Conservation (phyloP, 2,797 vertebrate genomes). For the Rallus crepitans region DNA sequence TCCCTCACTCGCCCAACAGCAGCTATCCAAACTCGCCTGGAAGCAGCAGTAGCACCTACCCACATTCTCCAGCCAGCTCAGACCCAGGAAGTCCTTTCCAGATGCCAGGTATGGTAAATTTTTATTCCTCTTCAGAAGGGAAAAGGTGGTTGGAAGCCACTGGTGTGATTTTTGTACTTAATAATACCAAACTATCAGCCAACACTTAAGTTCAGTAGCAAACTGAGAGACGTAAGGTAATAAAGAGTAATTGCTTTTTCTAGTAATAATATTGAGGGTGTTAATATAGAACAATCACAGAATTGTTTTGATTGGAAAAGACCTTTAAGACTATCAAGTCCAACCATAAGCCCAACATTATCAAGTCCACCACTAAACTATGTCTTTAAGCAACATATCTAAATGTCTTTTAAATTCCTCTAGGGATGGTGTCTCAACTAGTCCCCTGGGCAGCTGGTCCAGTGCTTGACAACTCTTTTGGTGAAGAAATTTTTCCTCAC, state of each 20-base stretch:
- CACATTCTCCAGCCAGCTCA: constrained; percentile 95
- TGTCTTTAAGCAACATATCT: too few relatives aligned
- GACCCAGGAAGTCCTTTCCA: constrained; percentile 98
- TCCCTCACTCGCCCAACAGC: constrained; percentile 92
- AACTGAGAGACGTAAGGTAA: background rate
- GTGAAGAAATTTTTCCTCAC: too few relatives aligned
- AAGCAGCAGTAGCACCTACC: constrained; percentile 92
- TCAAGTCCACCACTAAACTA: too few relatives aligned
- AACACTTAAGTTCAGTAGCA: background rate
- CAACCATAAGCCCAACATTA: too few relatives aligned
- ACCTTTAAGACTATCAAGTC: too few relatives aligned
- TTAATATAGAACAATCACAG: background rate
- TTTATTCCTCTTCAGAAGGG: background rate
- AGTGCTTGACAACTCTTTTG: too few relatives aligned
- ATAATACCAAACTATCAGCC: background rate
- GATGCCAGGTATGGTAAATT: constrained; percentile 89
- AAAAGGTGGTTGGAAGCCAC: background rate
- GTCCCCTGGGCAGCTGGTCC: too few relatives aligned
- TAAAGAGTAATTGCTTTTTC: background rate
- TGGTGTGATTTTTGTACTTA: background rate
- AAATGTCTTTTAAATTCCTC: too few relatives aligned
- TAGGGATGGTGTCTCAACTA: too few relatives aligned
- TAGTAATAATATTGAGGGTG: background rate
- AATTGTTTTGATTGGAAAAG: too few relatives aligned
- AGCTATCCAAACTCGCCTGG: constrained; percentile 95